phyloP scores from a whole-genome alignment of 2,888 invertebrate genomes.

The Acanthosoma haemorrhoidale region DNA sequence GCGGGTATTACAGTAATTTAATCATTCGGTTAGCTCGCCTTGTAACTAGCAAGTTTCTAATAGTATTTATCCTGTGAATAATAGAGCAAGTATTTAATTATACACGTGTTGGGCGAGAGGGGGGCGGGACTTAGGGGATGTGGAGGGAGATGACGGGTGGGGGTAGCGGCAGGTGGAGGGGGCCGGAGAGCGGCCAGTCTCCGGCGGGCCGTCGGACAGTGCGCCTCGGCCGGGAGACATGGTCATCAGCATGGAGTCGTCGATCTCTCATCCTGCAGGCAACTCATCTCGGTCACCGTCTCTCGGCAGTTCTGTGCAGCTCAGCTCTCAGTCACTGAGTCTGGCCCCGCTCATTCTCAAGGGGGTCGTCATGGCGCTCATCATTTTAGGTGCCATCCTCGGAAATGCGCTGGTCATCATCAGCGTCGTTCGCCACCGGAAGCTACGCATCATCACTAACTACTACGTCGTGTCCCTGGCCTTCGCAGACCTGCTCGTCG shows the following conservation, averaged over 20 bases:
- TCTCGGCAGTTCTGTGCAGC: conserved; percentile 13
- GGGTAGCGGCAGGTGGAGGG: conserved; percentile 13
- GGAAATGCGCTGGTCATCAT: conserved; percentile 89
- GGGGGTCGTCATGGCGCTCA: conserved; percentile 62
- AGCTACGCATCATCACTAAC: conserved; percentile 83
- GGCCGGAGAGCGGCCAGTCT: conserved; percentile 12
- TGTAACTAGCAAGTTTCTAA: too few species aligned
- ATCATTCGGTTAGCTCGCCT: too few species aligned
- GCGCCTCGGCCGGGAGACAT: conserved; percentile 18
- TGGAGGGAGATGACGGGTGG: not conserved
- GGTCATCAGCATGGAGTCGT: conserved; percentile 13
- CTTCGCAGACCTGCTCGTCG: conserved; percentile 88
- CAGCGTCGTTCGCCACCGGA: conserved; percentile 72
- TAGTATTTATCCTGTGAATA: too few species aligned
- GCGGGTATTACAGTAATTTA: too few species aligned
- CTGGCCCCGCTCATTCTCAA: conserved; percentile 37
- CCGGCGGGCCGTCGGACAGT: conserved; percentile 23
- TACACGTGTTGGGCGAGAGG: too few species aligned
- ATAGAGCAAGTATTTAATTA: too few species aligned
- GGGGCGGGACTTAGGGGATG: not conserved
- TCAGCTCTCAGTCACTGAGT: conserved; percentile 20
- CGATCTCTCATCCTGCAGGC: not conserved
- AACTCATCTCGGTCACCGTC: too few species aligned
- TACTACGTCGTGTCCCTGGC: conserved; percentile 94
- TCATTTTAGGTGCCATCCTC: conserved; percentile 82